phyloP scores from a whole-genome alignment of 1,140 invertebrate genomes.

The Brachionus manjavacas region DNA sequence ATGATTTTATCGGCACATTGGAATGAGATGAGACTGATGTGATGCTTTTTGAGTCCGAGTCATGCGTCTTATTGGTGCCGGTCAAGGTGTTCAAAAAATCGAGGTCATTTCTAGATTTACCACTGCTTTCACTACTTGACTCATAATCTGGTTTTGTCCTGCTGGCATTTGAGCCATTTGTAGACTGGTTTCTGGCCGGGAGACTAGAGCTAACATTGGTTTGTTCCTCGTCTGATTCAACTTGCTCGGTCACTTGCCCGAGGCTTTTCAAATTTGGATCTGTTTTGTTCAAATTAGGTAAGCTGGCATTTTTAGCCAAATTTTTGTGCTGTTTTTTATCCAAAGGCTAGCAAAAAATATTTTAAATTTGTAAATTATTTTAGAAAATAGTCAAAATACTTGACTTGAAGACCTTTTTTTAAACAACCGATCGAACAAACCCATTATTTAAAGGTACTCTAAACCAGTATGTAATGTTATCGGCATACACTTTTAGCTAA shows the following conservation, averaged over 20 bases:
- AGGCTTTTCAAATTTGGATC: constrained; percentile 12
- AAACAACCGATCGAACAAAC: background rate
- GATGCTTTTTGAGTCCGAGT: background rate
- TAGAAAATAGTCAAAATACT: background rate
- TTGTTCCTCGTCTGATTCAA: background rate
- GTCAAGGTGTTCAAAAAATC: constrained; percentile 7
- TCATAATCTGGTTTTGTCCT: constrained; percentile 17
- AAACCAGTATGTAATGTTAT: background rate
- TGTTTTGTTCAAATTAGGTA: constrained; percentile 2
- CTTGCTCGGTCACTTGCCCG: background rate
- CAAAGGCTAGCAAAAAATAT: background rate
- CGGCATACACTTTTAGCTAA: background rate
- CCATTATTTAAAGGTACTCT: background rate
- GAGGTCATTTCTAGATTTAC: background rate
- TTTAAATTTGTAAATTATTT: background rate
- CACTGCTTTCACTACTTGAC: constrained; percentile 5
- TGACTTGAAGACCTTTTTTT: constrained; percentile 15
- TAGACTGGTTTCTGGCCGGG: background rate
- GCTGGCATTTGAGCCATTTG: background rate
- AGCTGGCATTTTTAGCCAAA: background rate
- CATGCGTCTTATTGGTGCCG: background rate
- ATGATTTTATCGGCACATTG: background rate
- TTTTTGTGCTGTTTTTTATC: background rate
- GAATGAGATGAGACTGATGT: constrained; percentile 21
- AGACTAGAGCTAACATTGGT: background rate